Percentiles rank a stretch among this genome's conserved stretches.
Evolutionary conservation across 2,888 invertebrate genomes (phyloP).

Genomic region (Plusia festucae): DNA sequence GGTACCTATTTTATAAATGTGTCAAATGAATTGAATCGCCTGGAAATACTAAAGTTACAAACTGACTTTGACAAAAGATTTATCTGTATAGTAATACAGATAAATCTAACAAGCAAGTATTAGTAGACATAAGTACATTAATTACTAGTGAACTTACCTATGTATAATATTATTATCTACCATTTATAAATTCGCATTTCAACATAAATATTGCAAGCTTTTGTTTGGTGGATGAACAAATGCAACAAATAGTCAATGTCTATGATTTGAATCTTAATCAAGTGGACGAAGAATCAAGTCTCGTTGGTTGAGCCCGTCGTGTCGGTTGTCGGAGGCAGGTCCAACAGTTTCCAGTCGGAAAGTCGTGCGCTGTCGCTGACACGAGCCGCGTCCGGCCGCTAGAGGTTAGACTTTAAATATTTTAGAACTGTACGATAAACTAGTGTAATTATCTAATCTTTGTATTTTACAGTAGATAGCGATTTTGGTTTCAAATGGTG

Average conservation of each 20-base stretch:
- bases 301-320: slow-evolving; percentile 52
- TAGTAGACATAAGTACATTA: too few species aligned
- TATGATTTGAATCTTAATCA: slow-evolving; percentile 47
- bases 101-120: too few species aligned
- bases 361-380: slow-evolving; percentile 62
- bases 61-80: too few species aligned
- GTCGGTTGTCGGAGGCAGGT: slow-evolving; percentile 52
- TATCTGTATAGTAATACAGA: too few species aligned
- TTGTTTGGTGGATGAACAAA: not conserved
- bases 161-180: too few species aligned
- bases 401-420: slow-evolving; percentile 11
- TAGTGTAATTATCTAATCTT: not conserved
- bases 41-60: not conserved
- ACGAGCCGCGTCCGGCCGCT: slow-evolving; percentile 51
- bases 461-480: not conserved
- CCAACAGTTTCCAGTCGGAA: slow-evolving; percentile 65
- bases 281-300: slow-evolving; percentile 45
- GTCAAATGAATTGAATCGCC: not conserved
- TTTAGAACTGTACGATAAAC: slow-evolving; percentile 35
- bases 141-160: too few species aligned
- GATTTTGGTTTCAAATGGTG: too few species aligned
- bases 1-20: not conserved
- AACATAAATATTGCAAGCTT: too few species aligned
- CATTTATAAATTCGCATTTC: too few species aligned
- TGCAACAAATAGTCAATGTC: not conserved